Conservation (phyloP, 2,113 vertebrate genomes). For the Sterna hirundo region DNA sequence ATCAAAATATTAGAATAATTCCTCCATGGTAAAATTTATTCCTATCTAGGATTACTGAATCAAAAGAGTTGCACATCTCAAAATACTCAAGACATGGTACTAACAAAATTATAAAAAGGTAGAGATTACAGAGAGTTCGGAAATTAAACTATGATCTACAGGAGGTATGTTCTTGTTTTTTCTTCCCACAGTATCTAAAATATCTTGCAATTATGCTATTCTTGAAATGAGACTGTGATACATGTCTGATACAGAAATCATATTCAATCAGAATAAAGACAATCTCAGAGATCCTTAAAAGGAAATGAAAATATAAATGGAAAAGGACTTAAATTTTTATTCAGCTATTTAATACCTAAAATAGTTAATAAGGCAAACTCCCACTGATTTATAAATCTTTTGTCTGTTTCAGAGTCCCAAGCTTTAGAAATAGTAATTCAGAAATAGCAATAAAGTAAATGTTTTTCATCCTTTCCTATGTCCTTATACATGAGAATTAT, state of each 20-base stretch:
- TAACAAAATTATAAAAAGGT: neutral
- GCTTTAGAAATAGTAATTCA: neutral
- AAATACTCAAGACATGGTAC: neutral
- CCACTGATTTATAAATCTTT: neutral
- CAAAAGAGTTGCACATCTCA: neutral
- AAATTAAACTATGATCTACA: neutral
- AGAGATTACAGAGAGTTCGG: neutral
- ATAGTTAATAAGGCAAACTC: neutral
- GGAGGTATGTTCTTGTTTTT: neutral
- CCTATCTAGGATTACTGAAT: neutral
- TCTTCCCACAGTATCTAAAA: neutral
- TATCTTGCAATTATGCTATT: neutral
- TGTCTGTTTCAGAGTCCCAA: neutral
- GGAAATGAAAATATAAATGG: neutral
- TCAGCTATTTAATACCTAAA: neutral
- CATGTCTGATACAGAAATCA: neutral
- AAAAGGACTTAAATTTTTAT: neutral
- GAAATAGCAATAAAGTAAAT: neutral
- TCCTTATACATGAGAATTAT: neutral
- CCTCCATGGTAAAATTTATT: neutral
- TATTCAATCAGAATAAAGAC: neutral
- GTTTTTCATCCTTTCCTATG: neutral
- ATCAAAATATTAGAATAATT: neutral
- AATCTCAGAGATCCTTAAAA: neutral
- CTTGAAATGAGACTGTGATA: neutral